Evolutionary conservation across 2,888 invertebrate genomes (phyloP).

Genomic region (Hofmannophila pseudospretella): DNA sequence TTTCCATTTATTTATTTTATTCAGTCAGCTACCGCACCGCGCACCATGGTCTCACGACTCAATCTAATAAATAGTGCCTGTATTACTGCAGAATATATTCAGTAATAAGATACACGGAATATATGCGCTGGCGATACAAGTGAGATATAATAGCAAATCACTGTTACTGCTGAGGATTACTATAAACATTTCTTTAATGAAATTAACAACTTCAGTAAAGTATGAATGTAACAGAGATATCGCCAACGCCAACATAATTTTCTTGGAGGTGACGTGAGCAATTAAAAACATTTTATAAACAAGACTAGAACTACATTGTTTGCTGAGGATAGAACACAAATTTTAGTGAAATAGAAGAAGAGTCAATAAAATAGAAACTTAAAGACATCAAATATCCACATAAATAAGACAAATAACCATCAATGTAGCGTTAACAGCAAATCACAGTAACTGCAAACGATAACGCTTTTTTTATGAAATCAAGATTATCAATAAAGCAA

Average conservation of each 20-base stretch:
- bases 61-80: constrained; percentile 71
- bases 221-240: not conserved
- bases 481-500: too few species aligned
- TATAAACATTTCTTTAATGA: not conserved
- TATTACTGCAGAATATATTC: constrained; percentile 59
- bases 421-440: too few species aligned
- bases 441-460: too few species aligned
- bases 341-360: too few species aligned
- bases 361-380: too few species aligned
- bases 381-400: too few species aligned
- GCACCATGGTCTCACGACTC: constrained; percentile 66
- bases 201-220: not conserved
- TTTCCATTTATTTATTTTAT: constrained; percentile 65
- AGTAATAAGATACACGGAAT: constrained; percentile 65
- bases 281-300: constrained; percentile 6
- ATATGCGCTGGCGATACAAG: constrained; percentile 38
- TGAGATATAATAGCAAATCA: constrained; percentile 56
- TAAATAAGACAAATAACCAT: too few species aligned
- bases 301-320: too few species aligned
- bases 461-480: too few species aligned
- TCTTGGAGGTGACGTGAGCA: not conserved
- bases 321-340: too few species aligned
- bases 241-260: not conserved
- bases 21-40: constrained; percentile 45
- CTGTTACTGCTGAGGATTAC: constrained; percentile 21